These are phyloP conservation scores for Calameuta idolon DNA, from an alignment of 2,888 invertebrate species.

Conservation along the genomic window DNA sequence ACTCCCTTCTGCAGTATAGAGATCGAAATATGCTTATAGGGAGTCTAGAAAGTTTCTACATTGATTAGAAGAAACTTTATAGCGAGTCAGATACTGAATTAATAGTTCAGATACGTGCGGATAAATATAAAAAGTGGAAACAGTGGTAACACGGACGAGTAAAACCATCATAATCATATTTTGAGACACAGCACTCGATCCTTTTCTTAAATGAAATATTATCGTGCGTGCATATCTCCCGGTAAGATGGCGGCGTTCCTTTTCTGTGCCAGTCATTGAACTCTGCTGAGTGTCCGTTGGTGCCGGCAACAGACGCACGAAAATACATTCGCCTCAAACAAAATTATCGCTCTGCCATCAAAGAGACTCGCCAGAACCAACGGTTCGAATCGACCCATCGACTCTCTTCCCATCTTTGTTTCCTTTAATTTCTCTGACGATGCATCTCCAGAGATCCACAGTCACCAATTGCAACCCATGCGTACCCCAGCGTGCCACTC, in stretches of 20 bases:
- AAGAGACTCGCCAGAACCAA: background rate
- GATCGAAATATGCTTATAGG: background rate
- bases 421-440: background rate
- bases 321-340: constrained; percentile 25
- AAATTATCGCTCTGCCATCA: background rate
- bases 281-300: constrained; percentile 41
- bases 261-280: constrained; percentile 66
- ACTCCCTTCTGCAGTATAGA: background rate
- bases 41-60: background rate
- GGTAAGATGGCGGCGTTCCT: constrained; percentile 56
- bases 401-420: background rate
- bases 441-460: background rate
- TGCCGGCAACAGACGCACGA: constrained; percentile 28
- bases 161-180: background rate
- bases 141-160: background rate
- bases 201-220: constrained; percentile 29
- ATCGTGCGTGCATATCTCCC: constrained; percentile 46
- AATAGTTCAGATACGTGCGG: background rate
- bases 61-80: background rate
- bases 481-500: background rate
- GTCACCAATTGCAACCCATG: background rate
- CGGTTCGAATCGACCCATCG: background rate
- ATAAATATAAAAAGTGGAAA: background rate
- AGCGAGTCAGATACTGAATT: background rate
- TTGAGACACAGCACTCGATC: background rate